A percentile compares a stretch with the other conserved stretches of the same genome.
Evolutionary conservation across 2,113 vertebrate genomes (phyloP).

Genomic region (Nanorana parkeri): DNA sequence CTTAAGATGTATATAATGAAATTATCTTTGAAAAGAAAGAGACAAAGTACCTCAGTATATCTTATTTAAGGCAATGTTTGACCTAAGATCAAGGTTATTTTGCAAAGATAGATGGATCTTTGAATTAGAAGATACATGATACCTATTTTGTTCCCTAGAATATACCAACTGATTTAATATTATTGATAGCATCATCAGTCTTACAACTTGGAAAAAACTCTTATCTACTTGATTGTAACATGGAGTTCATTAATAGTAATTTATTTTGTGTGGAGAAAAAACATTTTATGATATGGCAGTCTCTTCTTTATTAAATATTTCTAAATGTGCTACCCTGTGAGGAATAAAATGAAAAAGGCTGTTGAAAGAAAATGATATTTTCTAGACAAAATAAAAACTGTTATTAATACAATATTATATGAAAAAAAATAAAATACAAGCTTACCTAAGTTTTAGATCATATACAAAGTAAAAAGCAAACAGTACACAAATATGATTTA

Average conservation of each 20-base stretch:
- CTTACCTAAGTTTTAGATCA: no score
- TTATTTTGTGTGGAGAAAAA: slow-evolving; percentile 32
- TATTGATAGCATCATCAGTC: slow-evolving; percentile 42
- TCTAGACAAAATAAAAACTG: no score
- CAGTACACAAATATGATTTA: no score
- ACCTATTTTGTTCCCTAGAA: slow-evolving; percentile 30
- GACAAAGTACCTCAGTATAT: slow-evolving; percentile 13
- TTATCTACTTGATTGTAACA: slow-evolving; percentile 27
- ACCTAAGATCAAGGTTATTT: slow-evolving; percentile 44
- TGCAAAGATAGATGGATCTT: slow-evolving; percentile 37
- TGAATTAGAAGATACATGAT: slow-evolving; percentile 38
- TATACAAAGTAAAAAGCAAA: no score
- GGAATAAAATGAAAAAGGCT: not conserved
- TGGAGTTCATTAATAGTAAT: slow-evolving; percentile 41
- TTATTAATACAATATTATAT: no score
- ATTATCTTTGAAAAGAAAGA: not conserved
- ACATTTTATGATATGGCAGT: slow-evolving; percentile 19
- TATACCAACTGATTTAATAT: slow-evolving; percentile 29
- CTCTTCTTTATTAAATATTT: slow-evolving; percentile 34
- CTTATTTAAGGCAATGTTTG: slow-evolving; percentile 1
- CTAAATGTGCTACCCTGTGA: not conserved
- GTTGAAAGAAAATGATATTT: not conserved
- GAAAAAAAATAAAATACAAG: no score
- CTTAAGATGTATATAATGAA: not conserved
- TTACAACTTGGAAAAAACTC: slow-evolving; percentile 13